phyloP scores from a whole-genome alignment of 2,797 vertebrate species.

The Phrynocephalus vlangalii region DNA sequence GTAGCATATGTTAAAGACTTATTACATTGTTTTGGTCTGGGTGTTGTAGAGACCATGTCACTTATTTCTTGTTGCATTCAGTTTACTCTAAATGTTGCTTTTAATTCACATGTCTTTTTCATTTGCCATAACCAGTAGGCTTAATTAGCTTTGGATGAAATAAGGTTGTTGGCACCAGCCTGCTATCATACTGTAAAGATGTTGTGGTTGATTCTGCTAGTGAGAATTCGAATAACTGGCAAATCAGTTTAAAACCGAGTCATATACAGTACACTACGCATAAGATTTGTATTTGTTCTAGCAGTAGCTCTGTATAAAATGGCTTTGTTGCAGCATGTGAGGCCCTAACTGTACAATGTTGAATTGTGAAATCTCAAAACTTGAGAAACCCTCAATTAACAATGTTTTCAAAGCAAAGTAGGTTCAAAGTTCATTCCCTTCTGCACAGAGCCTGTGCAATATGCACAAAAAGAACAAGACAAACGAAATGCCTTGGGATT shows the following conservation, averaged over 20 bases:
- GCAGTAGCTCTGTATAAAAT: background rate
- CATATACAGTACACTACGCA: background rate
- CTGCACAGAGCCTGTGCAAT: no score
- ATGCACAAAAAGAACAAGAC: background rate
- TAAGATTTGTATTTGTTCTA: background rate
- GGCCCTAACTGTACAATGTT: background rate
- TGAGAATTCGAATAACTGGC: background rate
- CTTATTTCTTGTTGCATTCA: background rate
- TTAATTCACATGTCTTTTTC: conserved; percentile 1
- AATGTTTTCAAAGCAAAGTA: background rate
- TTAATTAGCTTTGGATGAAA: conserved; percentile 6
- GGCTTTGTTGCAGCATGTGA: background rate
- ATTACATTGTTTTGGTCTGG: background rate
- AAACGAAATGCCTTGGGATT: background rate
- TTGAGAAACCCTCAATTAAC: background rate
- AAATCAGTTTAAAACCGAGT: conserved; percentile 22
- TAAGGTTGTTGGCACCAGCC: background rate
- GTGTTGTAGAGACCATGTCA: background rate
- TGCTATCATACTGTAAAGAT: background rate
- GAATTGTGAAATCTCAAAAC: background rate
- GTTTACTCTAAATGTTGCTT: background rate
- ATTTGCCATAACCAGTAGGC: background rate
- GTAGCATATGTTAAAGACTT: background rate
- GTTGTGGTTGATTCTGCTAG: background rate
- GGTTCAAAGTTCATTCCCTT: background rate